Conservation (phyloP, 2,888 invertebrate genomes). For the Xanthorhoe designata region DNA sequence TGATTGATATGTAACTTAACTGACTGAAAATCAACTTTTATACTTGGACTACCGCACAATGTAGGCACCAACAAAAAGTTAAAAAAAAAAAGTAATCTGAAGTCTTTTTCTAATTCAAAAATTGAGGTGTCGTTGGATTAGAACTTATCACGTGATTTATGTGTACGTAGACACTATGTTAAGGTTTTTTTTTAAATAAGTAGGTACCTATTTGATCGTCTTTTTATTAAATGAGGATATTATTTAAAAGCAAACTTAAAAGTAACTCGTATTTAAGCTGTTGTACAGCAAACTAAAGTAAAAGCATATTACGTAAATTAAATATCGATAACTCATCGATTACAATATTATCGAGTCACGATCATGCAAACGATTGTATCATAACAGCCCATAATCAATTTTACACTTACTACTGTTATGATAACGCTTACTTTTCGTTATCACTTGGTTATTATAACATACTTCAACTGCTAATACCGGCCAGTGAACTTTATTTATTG, state of each 20-base stretch:
- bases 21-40: too few relatives aligned
- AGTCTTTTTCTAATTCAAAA: too few relatives aligned
- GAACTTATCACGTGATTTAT: too few relatives aligned
- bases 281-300: conserved; percentile 22
- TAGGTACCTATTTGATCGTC: too few relatives aligned
- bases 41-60: too few relatives aligned
- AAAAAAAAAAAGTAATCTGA: too few relatives aligned
- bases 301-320: conserved; percentile 20
- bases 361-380: conserved; percentile 33
- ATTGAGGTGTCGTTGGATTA: too few relatives aligned
- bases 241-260: neutral
- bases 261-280: neutral
- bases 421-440: conserved; percentile 18
- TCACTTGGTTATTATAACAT: conserved; percentile 2
- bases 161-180: too few relatives aligned
- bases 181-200: too few relatives aligned
- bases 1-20: too few relatives aligned
- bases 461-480: conserved; percentile 14
- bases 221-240: neutral
- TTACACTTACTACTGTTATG: neutral
- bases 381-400: conserved; percentile 6
- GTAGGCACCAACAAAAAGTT: too few relatives aligned
- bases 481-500: conserved; percentile 5
- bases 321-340: conserved; percentile 35
- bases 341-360: conserved; percentile 35